Percentiles rank a stretch among this genome's conserved stretches.
Conservation (phyloP, 2,888 invertebrate genomes). For the Acrocyrtus sp. region DNA sequence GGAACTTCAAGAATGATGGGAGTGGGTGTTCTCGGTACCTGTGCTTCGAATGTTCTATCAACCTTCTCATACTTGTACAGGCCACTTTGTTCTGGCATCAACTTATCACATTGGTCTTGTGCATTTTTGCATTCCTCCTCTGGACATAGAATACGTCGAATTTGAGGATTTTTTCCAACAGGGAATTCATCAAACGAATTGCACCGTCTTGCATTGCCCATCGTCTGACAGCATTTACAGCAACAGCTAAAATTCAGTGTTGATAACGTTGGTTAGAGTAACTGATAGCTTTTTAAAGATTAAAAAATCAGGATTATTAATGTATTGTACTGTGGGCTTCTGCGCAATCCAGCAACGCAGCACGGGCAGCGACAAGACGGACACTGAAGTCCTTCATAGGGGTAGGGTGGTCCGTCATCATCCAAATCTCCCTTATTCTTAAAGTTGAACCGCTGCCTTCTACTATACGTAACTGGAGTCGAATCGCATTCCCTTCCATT, state of each 20-base stretch:
- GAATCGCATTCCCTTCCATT: not conserved
- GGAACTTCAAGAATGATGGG: slow-evolving; percentile 39
- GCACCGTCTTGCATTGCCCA: slow-evolving; percentile 32
- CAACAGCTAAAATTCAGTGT: slow-evolving; percentile 24
- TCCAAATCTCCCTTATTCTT: slow-evolving; percentile 36
- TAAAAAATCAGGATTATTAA: too few relatives aligned
- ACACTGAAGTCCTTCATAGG: slow-evolving; percentile 27
- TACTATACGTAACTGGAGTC: slow-evolving; percentile 57
- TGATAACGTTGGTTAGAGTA: not conserved
- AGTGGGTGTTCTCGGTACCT: slow-evolving; percentile 45
- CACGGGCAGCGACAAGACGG: slow-evolving; percentile 42
- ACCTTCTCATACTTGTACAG: slow-evolving; percentile 55
- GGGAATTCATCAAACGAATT: slow-evolving; percentile 60
- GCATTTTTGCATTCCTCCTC: slow-evolving; percentile 23
- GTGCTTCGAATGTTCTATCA: slow-evolving; percentile 28
- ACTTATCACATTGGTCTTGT: slow-evolving; percentile 8
- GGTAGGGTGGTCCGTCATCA: slow-evolving; percentile 49
- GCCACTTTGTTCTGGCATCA: slow-evolving; percentile 53
- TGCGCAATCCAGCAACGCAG: slow-evolving; percentile 47
- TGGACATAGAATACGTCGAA: slow-evolving; percentile 20
- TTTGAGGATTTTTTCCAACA: slow-evolving; percentile 57
- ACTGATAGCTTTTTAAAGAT: not conserved
- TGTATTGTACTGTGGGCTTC: slow-evolving; percentile 51
- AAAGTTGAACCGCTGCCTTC: slow-evolving; percentile 61
- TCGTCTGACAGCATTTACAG: slow-evolving; percentile 47